Evolutionary conservation across 2,797 vertebrate species (phyloP), one percentile per base, ranked within the genome.

Genomic region (Chromis chromis): DNA sequence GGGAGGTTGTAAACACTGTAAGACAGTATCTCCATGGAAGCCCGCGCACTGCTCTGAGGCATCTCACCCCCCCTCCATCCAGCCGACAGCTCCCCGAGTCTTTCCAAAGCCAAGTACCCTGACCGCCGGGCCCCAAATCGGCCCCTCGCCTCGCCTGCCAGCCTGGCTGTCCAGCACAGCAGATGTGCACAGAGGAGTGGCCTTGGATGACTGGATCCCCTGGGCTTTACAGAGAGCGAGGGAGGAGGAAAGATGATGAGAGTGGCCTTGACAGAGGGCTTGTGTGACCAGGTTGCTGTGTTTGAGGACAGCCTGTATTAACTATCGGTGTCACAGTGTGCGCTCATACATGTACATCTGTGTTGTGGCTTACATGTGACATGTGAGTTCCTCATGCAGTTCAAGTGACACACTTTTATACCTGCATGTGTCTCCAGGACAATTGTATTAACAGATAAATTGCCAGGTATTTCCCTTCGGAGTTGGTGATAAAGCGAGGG

Each of bases 11-110:
- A 94, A 94, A 94, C 93, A 93, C 90, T 93, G 93, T 91, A 92
- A 91, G 86, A 89, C 93, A 90, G 89, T 86, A 93, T 95, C 90
- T 86, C 93, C 93, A 95, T 95, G 93, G 91, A 92, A 92, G 91
- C 91, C 86, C 19, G 79, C 46, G 79, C 85, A 79, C 83, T 78
- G 78, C 93, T 89, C 90, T 75, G 76, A 92, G 88, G 94, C 94
- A 95, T 95, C 90, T 89, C 83, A 44, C 53, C 52, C 27, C 74
- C 61, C 68, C 61, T 54, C 61, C 74, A 72, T 77, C 84, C 75
- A 83, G 56, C 80, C 76, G 49, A 70, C 81, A 85, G 76, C 76
- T 75, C 81, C 83, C 75, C 55, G 40, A 82, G 81, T 81, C 69
- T 87, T 87, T 84, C 78, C 76, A 88, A 85, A 88, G 85, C 88